These are phyloP conservation scores for Monochamus saltuarius DNA, from an alignment of 1,140 invertebrate species.

Conservation along the genomic window DNA sequence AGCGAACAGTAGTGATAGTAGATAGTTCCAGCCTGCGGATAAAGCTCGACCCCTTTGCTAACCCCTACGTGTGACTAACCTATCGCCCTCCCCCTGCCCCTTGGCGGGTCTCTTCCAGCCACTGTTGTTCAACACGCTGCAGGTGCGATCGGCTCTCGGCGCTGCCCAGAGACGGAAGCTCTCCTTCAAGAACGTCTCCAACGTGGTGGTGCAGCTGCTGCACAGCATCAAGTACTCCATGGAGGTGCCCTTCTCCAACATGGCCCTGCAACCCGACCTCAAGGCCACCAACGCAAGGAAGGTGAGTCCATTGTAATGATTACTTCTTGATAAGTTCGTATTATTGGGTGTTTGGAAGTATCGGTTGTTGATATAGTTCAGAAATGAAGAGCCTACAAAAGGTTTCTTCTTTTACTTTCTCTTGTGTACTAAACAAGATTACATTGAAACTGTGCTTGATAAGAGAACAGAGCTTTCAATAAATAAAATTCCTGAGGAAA, in stretches of 20 bases:
- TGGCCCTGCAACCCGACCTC: constrained; percentile 68
- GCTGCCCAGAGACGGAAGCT: constrained; percentile 73
- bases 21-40: no score
- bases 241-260: constrained; percentile 89
- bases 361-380: background rate
- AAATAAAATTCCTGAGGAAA: no score
- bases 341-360: background rate
- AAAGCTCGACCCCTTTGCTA: constrained; percentile 8
- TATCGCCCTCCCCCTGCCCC: constrained; percentile 36
- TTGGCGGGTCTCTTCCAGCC: constrained; percentile 57
- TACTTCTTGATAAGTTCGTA: background rate
- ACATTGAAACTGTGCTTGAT: no score
- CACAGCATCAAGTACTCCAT: constrained; percentile 91
- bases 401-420: no score
- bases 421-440: no score
- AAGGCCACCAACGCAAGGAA: constrained; percentile 64
- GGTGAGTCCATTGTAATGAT: constrained; percentile 52
- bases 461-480: no score
- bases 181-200: constrained; percentile 89
- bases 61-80: constrained; percentile 47
- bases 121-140: constrained; percentile 70
- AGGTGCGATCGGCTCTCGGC: constrained; percentile 65
- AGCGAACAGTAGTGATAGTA: no score
- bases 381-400: no score
- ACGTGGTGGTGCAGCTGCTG: constrained; percentile 85